Evolutionary conservation across 2,797 vertebrate species (phyloP), one percentile per base, ranked within the genome.

Genomic region (Eutrigla gurnardus): DNA sequence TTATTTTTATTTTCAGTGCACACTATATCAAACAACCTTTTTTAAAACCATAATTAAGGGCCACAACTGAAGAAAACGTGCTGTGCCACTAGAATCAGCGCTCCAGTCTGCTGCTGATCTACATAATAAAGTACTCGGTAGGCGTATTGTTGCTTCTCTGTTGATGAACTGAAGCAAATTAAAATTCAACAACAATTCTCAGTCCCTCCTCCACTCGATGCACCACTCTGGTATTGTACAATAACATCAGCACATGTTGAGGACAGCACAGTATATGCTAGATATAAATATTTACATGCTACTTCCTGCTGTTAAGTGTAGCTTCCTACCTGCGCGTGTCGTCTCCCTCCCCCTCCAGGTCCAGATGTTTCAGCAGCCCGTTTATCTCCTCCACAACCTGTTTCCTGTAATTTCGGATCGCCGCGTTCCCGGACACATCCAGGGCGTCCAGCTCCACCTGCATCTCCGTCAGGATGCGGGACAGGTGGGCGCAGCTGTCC

Each of bases 341-440:
- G 32, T 97, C 95, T 11, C 96, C 97, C 88, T 97, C 98, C 62
- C 96, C 97, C 78, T 99, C 98, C 72, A 98, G 91, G 82, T 99
- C 98, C 82, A 99, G 90, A 54, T 98, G 97, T 62, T 96, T 97
- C 65, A 98, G 92, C 63, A 99, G 91, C 32, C 95, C 96, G 84
- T 99, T 98, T 82, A 99, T 98, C 87, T 99, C 97, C 86, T 98
- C 96, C 71, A 99, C 97, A 0, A 99, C 98, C 88, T 97, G 97
- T 70, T 96, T 97, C 46, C 98, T 94, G 88, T 99, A 99, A 69
- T 98, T 99, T 39, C 98, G 94, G 84, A 99, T 95, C 0, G 96
- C 96, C 0, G 94, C 92, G 18, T 82, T 95, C 11, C 97, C 97
- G 0, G 97, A 97, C 72, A 99, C 98, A 65, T 99, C 97, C 68